Conservation (phyloP, 2,797 vertebrate genomes). For the Arremon brunneinucha region DNA sequence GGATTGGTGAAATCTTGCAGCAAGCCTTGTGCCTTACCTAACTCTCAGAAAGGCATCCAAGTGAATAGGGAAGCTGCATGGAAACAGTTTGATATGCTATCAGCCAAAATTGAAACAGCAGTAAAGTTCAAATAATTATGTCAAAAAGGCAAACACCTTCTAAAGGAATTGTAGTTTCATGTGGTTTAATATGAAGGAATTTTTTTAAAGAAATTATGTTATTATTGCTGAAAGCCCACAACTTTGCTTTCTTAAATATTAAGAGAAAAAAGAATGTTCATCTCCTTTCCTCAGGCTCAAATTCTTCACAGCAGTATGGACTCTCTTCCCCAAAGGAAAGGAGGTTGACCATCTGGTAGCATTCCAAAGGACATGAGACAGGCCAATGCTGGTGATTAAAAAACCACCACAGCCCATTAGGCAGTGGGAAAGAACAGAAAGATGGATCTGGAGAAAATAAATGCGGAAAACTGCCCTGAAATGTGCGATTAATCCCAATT, state of each 20-base stretch:
- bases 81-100: background rate
- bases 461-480: background rate
- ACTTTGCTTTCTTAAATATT: background rate
- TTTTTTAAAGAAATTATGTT: background rate
- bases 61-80: background rate
- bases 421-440: background rate
- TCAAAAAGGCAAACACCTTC: background rate
- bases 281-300: background rate
- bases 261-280: background rate
- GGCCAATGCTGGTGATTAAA: background rate
- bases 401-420: background rate
- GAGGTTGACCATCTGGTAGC: background rate
- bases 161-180: background rate
- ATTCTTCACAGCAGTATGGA: background rate
- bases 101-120: background rate
- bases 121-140: background rate
- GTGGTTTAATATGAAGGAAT: background rate
- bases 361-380: background rate
- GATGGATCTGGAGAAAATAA: background rate
- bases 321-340: background rate
- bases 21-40: background rate
- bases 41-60: background rate
- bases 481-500: background rate
- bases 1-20: background rate
- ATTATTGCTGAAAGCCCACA: background rate